Conservation (phyloP, 2,797 vertebrate genomes). For the Mus caroli region DNA sequence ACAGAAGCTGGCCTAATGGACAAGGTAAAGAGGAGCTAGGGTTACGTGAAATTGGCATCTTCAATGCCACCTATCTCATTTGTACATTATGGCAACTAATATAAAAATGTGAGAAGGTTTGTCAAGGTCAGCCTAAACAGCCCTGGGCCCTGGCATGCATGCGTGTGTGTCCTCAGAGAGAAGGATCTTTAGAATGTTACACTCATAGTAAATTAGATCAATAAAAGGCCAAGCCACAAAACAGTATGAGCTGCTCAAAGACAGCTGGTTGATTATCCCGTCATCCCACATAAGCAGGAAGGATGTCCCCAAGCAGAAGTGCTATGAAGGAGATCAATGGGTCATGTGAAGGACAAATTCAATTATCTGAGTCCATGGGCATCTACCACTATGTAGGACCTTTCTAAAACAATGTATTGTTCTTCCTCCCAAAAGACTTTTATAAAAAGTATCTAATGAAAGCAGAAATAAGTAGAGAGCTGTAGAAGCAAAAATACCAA, state of each 20-base stretch:
- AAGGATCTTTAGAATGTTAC: neutral
- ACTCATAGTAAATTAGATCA: conserved; percentile 2
- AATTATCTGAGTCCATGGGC: neutral
- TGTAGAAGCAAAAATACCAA: neutral
- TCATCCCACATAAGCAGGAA: neutral
- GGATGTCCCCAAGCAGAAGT: neutral
- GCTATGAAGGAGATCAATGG: neutral
- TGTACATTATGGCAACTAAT: conserved; percentile 20
- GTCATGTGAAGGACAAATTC: neutral
- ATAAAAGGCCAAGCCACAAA: conserved; percentile 14
- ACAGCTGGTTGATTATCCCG: neutral
- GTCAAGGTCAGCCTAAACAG: conserved; percentile 51
- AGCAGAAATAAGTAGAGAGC: neutral
- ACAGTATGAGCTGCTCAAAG: conserved; percentile 3
- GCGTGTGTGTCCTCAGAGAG: neutral
- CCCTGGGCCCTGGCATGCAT: neutral
- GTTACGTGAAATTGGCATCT: neutral
- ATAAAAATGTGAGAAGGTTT: neutral
- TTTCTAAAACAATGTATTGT: neutral
- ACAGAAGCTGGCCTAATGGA: neutral
- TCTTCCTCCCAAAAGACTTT: conserved; percentile 1
- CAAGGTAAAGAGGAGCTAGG: neutral
- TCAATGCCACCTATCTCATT: neutral
- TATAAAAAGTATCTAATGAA: neutral
- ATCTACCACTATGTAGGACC: neutral